Percentiles rank a stretch among this genome's conserved stretches.
Evolutionary conservation across 1,140 invertebrate species (phyloP).

Genomic region (Drosophila kikkawai): DNA sequence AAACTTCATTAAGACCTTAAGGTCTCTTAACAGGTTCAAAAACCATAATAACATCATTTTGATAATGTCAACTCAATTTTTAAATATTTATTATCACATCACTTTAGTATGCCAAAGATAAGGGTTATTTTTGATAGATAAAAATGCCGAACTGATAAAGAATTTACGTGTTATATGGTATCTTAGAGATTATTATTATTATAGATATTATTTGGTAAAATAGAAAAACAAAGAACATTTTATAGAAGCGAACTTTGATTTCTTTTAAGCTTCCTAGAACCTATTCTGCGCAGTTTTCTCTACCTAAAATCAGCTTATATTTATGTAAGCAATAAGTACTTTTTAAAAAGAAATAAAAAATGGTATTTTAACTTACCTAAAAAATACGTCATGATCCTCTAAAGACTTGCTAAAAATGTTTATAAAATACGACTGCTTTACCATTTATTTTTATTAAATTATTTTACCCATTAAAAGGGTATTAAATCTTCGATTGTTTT

Average conservation of each 20-base stretch:
- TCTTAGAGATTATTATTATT: conserved; percentile 10
- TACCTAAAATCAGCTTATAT: not conserved
- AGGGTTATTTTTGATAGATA: conserved; percentile 16
- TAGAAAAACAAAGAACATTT: not conserved
- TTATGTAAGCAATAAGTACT: not conserved
- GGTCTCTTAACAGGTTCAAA: not conserved
- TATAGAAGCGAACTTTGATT: not conserved
- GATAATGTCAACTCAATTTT: conserved; percentile 27
- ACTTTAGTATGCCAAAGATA: conserved; percentile 33
- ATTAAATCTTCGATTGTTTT: conserved; percentile 8
- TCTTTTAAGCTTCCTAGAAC: not conserved
- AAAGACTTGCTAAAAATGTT: not conserved
- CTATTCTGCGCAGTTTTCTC: not conserved
- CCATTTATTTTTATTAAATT: conserved; percentile 7
- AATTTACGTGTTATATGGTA: not conserved
- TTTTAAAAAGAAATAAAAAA: not conserved
- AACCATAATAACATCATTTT: conserved; percentile 11
- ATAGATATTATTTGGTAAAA: conserved; percentile 4
- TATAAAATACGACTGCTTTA: not conserved
- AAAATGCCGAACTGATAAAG: conserved; percentile 18
- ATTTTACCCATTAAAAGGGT: conserved; percentile 3
- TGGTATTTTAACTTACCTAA: not conserved
- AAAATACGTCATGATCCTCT: not conserved
- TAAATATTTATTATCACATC: conserved; percentile 36
- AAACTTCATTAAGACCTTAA: not conserved